Percentiles rank a stretch among this genome's conserved stretches.
phyloP scores from a whole-genome alignment of 2,888 invertebrate genomes.

The Heliconius charithonia region DNA sequence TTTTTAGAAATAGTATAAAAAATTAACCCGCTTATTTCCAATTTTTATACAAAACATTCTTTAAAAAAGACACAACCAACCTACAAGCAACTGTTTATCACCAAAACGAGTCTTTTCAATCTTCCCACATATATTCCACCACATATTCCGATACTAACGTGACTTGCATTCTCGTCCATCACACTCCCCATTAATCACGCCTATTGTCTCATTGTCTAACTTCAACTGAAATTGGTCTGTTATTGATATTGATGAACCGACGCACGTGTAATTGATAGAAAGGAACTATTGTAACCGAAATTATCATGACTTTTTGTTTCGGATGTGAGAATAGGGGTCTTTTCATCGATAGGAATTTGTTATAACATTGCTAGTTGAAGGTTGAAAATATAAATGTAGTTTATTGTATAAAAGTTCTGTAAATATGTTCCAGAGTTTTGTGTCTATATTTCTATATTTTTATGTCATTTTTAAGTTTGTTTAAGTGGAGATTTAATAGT shows the following conservation, averaged over 20 bases:
- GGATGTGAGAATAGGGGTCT: not conserved
- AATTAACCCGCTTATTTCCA: too few species aligned
- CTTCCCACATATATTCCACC: not conserved
- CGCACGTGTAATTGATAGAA: constrained; percentile 32
- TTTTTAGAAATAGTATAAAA: too few species aligned
- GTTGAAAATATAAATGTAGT: not conserved
- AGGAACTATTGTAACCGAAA: constrained; percentile 5
- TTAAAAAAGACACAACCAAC: not conserved
- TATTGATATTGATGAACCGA: constrained; percentile 47
- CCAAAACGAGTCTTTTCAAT: not conserved
- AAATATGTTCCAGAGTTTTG: too few species aligned
- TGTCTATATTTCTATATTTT: too few species aligned
- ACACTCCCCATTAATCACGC: constrained; percentile 34
- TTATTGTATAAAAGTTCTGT: too few species aligned
- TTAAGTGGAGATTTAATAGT: too few species aligned
- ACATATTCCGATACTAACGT: constrained; percentile 4
- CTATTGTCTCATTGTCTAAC: constrained; percentile 35
- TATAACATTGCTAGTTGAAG: not conserved
- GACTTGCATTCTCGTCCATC: constrained; percentile 32
- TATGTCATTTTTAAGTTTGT: too few species aligned
- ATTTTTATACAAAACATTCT: too few species aligned
- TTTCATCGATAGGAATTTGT: not conserved
- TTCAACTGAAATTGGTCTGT: constrained; percentile 36
- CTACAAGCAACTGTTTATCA: not conserved
- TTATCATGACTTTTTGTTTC: constrained; percentile 18